Evolutionary conservation across 1,140 invertebrate species (phyloP).

Genomic region (Harpegnathos saltator): DNA sequence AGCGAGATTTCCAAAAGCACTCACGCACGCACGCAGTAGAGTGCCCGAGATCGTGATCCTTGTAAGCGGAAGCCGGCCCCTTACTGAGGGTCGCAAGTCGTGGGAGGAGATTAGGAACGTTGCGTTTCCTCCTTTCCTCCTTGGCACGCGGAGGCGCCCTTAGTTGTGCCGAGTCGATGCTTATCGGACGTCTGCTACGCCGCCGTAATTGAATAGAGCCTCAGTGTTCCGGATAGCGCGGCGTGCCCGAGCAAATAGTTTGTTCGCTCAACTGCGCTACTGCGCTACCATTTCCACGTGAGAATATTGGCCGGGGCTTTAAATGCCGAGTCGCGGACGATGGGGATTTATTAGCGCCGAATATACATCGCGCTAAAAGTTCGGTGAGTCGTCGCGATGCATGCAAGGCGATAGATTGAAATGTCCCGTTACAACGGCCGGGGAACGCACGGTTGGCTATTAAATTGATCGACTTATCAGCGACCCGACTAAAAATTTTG

Average conservation of each 20-base stretch:
- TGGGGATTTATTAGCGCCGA: slow-evolving; percentile 13
- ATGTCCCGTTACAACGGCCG: background rate
- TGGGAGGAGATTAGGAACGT: slow-evolving; percentile 42
- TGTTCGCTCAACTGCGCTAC: slow-evolving; percentile 20
- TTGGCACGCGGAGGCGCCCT: slow-evolving; percentile 41
- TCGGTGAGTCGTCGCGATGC: background rate
- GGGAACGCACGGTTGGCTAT: too few species aligned
- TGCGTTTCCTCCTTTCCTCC: slow-evolving; percentile 55
- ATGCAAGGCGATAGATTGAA: background rate
- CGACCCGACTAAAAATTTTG: too few species aligned
- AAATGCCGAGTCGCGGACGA: slow-evolving; percentile 32
- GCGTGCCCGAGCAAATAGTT: slow-evolving; percentile 49
- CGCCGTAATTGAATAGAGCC: slow-evolving; percentile 54
- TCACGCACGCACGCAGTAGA: background rate
- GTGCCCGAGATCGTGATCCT: slow-evolving; percentile 38
- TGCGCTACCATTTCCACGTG: too few species aligned
- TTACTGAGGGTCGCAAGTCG: slow-evolving; percentile 37
- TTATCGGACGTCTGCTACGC: slow-evolving; percentile 52
- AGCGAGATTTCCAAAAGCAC: slow-evolving; percentile 30
- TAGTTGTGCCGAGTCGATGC: slow-evolving; percentile 46
- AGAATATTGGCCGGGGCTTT: slow-evolving; percentile 40
- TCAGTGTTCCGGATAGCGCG: slow-evolving; percentile 45
- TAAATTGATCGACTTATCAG: background rate
- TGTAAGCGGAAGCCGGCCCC: background rate
- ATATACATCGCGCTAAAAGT: background rate